Conservation (phyloP, 2,888 invertebrate genomes). For the Drosophila mimetica region DNA sequence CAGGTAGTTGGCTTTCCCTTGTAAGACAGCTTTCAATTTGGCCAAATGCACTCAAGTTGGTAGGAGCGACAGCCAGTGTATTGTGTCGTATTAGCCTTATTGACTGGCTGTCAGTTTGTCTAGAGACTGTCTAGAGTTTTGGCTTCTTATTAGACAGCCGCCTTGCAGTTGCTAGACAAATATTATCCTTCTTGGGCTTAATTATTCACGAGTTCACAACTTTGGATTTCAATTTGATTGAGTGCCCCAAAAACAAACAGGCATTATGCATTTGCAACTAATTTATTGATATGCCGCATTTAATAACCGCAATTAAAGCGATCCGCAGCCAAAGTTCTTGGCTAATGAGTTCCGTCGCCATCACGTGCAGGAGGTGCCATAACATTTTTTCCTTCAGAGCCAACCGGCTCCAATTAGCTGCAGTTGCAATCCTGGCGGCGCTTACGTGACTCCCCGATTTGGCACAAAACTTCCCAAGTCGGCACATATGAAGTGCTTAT, state of each 20-base stretch:
- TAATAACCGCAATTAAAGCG: slow-evolving; percentile 31
- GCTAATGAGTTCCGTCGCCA: slow-evolving; percentile 47
- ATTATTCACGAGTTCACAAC: slow-evolving; percentile 57
- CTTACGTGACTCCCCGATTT: slow-evolving; percentile 60
- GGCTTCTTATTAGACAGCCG: slow-evolving; percentile 33
- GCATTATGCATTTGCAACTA: slow-evolving; percentile 20
- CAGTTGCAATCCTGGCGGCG: slow-evolving; percentile 67
- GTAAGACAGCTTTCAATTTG: slow-evolving; percentile 69
- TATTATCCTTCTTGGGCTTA: slow-evolving; percentile 42
- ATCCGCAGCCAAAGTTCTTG: not conserved
- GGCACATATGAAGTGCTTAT: slow-evolving; percentile 26
- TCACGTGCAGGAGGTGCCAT: slow-evolving; percentile 63
- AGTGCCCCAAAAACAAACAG: slow-evolving; percentile 22
- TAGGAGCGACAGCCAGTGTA: slow-evolving; percentile 27
- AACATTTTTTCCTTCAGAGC: slow-evolving; percentile 58
- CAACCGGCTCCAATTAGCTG: slow-evolving; percentile 69
- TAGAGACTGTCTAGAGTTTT: slow-evolving; percentile 14
- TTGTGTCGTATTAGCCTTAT: slow-evolving; percentile 57
- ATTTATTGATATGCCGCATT: slow-evolving; percentile 42
- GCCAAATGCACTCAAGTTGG: slow-evolving; percentile 67
- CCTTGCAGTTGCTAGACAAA: slow-evolving; percentile 23
- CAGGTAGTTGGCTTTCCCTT: slow-evolving; percentile 39
- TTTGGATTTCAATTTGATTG: slow-evolving; percentile 43
- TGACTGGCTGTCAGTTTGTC: slow-evolving; percentile 26
- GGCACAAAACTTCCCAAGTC: slow-evolving; percentile 32